Base-by-base conservation (phyloP, 1,140 invertebrate species). In the Eurosta solidaginis region DNA sequence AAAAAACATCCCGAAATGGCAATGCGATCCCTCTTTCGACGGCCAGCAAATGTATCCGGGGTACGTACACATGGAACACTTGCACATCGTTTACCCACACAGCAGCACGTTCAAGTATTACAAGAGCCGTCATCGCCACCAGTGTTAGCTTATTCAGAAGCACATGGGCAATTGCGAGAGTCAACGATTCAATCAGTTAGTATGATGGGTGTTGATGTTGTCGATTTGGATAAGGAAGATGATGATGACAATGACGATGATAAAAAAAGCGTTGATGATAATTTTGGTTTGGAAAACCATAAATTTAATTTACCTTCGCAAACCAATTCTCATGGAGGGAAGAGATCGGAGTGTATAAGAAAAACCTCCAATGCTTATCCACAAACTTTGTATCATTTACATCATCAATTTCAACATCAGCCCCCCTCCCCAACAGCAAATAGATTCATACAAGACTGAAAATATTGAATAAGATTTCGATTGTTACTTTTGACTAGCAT, bases 1-100 rank as follows among this genome's bases (percentile, higher is more conserved):
- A 88, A 84, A 50, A 87, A 85, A 79, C 89, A 90, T 84, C 85
- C 87, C 0, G 84, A 87, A 75, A 87, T 88, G 36, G 85, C 85
- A n/a, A 83, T 85, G 82, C 77, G 85, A 59, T 84, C 85, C 29
- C 59, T 87, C 0, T 87, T 87, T 45, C 84, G 86, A 73, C 82
- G 85, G 0, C 83, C 45, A 33, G 17, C 29, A 17, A 42, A 7
- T 36, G 74, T 6, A 49, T 17, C 3, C 10, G 49, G 49, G n/a
- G 82, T 33, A 82, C 84, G 42, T 80, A 80, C 63, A 74, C 45
- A 36, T 40, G 29, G 33, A 1, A 10, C 9, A 44, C 5, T 14
- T 3, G 25, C 9, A 47, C 44, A 78, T 50, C 59, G 47, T 45
- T 27, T 73, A 12, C 50, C 33, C n/a, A 5, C 20, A 1, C 29